phyloP scores from a whole-genome alignment of 2,797 vertebrate genomes.

The Phalloptychus januarius region DNA sequence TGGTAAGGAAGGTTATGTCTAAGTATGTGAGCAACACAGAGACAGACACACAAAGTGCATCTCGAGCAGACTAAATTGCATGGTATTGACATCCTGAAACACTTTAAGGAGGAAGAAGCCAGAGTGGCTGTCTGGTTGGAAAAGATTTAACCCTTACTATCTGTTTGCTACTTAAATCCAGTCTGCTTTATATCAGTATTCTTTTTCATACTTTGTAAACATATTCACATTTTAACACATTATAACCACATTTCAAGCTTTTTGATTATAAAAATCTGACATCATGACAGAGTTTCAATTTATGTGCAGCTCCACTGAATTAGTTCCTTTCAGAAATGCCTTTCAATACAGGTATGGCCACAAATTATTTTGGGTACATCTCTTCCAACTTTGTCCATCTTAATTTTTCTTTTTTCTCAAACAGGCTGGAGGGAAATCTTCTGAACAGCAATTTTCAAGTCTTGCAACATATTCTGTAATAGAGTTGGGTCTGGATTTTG shows the following conservation, averaged over 20 bases:
- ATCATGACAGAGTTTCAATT: neutral
- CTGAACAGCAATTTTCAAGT: neutral
- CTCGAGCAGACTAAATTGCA: constrained; percentile 44
- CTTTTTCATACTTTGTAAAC: too few relatives aligned
- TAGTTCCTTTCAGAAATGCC: neutral
- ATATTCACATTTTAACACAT: neutral
- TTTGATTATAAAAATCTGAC: neutral
- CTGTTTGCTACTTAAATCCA: constrained; percentile 62
- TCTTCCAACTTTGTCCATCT: neutral
- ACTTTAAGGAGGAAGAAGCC: constrained; percentile 22
- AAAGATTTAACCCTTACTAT: constrained; percentile 53
- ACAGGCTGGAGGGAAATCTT: neutral
- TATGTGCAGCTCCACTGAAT: neutral
- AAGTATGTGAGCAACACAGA: constrained; percentile 12
- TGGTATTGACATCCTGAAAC: constrained; percentile 26
- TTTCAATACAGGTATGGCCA: neutral
- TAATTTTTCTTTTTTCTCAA: neutral
- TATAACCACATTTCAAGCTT: neutral
- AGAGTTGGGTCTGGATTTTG: neutral
- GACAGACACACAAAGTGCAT: constrained; percentile 13
- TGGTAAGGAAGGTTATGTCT: constrained; percentile 29
- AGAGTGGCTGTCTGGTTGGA: constrained; percentile 32
- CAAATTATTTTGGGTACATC: neutral
- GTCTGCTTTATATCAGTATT: constrained; percentile 45
- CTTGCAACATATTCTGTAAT: neutral